Evolutionary conservation across 1,140 invertebrate species (phyloP), one percentile per base, ranked within the genome.

Genomic region (Phocides pigmalion): DNA sequence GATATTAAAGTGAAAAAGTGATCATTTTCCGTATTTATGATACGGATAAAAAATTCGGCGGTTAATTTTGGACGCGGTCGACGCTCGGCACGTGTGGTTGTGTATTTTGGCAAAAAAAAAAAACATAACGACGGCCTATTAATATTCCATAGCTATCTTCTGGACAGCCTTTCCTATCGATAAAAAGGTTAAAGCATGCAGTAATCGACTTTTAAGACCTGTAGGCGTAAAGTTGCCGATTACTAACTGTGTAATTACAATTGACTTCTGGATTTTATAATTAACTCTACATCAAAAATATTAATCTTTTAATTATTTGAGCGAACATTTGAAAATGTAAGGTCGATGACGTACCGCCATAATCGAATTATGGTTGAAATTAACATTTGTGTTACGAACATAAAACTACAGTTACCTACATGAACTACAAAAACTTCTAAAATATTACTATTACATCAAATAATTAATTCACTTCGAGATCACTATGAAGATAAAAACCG

Each of bases 11-110:
- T 32, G 47, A 50, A 50, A 50, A 16, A 50, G 25, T 32, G 47
- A 50, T 50, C 47, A 50, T 50, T 50, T 50, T 12, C 14, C 15
- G 25, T 32, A 50, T 50, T 50, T 50, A 50, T 50, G 47, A 50
- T 22, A 19, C 15, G 47, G 14, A 15, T 28, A 35, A 50, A 50
- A 50, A 50, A 32, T 50, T 50, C 47, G 25, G 20, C 47, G 12
- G 47, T 50, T 50, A 50, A 50, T 50, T 50, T 14, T 50, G 47
- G 47, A 6, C 46, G 25, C 28, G 47, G 47, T 50, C 14, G 47
- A 2, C 14, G 25, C 9, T 50, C 28, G 47, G 25, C 47, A 50
- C 47, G 47, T 14, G 47, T 50, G 47, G 47, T 50, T 8, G 14
- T 35, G 47, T 50, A 50, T 14, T 50, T 50, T 15, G 47, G 8